Evolutionary conservation across 2,888 invertebrate species (phyloP).

Genomic region (Spodoptera littoralis): DNA sequence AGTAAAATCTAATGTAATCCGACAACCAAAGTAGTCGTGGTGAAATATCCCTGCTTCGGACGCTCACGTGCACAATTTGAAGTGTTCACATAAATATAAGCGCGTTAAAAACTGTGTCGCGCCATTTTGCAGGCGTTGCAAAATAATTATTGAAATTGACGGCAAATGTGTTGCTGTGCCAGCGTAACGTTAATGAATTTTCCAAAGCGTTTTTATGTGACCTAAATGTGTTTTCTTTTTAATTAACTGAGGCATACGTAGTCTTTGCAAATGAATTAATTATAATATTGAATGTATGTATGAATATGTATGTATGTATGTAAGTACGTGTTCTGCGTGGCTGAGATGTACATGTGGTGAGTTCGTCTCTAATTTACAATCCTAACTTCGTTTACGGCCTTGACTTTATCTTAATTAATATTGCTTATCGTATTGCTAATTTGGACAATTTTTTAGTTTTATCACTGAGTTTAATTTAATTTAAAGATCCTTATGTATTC

Average conservation of each 20-base stretch:
- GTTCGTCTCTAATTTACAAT: conserved; percentile 10
- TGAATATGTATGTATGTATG: conserved; percentile 9
- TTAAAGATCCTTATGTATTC: conserved; percentile 30
- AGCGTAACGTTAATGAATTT: conserved; percentile 23
- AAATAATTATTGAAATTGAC: conserved; percentile 24
- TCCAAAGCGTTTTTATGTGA: conserved; percentile 11
- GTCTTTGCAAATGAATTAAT: conserved; percentile 10
- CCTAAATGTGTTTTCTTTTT: conserved; percentile 1
- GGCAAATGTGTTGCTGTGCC: conserved; percentile 3
- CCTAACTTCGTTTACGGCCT: conserved; percentile 52
- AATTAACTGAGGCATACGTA: conserved; percentile 1
- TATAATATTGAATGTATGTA: neutral
- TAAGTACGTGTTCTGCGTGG: neutral
- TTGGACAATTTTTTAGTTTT: conserved; percentile 55
- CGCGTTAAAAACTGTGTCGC: conserved; percentile 4
- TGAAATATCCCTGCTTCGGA: neutral
- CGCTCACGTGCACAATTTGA: conserved; percentile 8
- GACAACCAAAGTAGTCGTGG: neutral
- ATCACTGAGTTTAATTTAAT: conserved; percentile 47
- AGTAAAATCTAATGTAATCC: neutral
- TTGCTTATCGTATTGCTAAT: conserved; percentile 59
- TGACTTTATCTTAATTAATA: conserved; percentile 44
- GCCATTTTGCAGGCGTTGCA: neutral
- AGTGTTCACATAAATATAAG: conserved; percentile 3
- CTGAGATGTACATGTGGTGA: neutral